Base-by-base conservation (phyloP, 2,888 invertebrate species). In the Chaitophorus viminalis region DNA sequence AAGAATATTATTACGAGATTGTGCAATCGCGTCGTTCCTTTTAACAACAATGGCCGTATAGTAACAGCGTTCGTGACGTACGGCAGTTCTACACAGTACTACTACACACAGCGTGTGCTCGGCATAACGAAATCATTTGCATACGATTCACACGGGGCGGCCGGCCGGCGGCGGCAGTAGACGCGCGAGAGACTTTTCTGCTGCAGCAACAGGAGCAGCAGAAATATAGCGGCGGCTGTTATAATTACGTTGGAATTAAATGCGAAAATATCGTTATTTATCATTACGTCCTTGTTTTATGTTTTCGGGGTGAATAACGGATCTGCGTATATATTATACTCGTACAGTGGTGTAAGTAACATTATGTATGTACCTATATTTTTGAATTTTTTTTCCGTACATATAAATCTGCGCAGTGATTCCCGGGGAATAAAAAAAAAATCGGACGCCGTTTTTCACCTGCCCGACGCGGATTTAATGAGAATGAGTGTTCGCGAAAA, bases 51-150 rank as follows among this genome's bases (percentile, higher is more conserved):
- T 82, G 54, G 82, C n/a, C 82, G 70, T 46, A 46, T 46, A 46
- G 31, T 70, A 14, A 82, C 54, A 33, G 54, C 54, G 74, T 60
- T 83, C 83, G 75, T 83, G 83, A 83, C 75, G 65, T 83, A 83
- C 75, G 60, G 83, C 75, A 75, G 83, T 83, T 75, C 31, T 46
- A 36, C n/a, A 72, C 6, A 11, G 14, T 14, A 78, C 33, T 60
- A 33, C 17, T 36, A 14, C 52, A 52, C 72, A 52, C 72, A 52
- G 83, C 75, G 75, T 39, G 83, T 36, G 39, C 75, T 76, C 65
- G 75, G 65, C 31, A 76, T 84, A 84, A 84, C 39, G 83, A 76
- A 76, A 76, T 65, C 83, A 76, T 84, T 84, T 76, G 83, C 83
- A 84, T 84, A 75, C 83, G 83, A 84, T 83, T 75, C 75, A 60